Evolutionary conservation across 2,113 vertebrate species (phyloP), one percentile per base, ranked within the genome.

Genomic region (Mesocricetus auratus): DNA sequence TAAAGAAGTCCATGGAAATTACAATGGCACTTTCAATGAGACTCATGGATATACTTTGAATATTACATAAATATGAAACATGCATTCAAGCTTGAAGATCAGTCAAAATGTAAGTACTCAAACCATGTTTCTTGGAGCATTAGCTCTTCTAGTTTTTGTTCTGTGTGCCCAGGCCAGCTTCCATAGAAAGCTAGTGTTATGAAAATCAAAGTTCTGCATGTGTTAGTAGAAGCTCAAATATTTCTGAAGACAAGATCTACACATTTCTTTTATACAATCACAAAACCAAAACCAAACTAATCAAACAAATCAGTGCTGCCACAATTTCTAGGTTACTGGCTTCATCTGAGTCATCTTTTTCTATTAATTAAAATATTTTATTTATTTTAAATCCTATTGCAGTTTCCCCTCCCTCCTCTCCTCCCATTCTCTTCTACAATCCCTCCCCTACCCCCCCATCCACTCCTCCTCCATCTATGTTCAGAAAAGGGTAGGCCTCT

Each of bases 71-170:
- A 97, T 95, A 89, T 97, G 96, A 97, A 94, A 96, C 83, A 89
- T 82, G 81, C 94, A 92, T 88, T 94, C 92, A 95, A 92, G 96
- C 85, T 88, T 83, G 78, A 96, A 97, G 88, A 87, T 97, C 93
- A 96, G 33, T 89, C 17, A 85, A 95, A 96, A 87, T 53, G 56
- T n/a, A 93, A 95, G 71, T 89, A 93, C 33, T 75, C 9, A 42
- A 93, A 97, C 77, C 62, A 36, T 56, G 53, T 77, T 89, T 90
- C 94, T 90, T 73, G 62, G 19, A 7, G 2, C 71, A 64, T 82
- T 86, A 90, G 58, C 53, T 36, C 73, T 90, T 96, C 73, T 74
- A 36, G 31, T 92, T 94, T 83, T 94, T 66, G 90, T 90, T 93
- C 36, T 88, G 45, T 29, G 29, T 95, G 87, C 60, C 47, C 33